These are phyloP conservation scores for Nesidiocoris tenuis DNA, from an alignment of 2,888 invertebrate species.

Conservation along the genomic window DNA sequence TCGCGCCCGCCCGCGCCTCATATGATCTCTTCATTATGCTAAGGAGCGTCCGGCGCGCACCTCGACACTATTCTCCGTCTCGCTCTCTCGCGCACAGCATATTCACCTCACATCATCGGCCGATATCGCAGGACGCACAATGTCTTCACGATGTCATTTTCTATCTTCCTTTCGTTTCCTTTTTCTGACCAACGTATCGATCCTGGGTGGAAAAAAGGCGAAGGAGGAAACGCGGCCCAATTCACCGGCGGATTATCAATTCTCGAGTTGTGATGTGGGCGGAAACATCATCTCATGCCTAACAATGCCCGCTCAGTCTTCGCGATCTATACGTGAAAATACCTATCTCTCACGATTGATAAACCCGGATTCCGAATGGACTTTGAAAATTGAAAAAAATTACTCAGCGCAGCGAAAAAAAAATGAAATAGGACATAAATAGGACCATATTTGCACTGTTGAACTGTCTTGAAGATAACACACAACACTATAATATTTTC, in stretches of 20 bases:
- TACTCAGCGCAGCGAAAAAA: too few species aligned
- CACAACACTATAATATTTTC: too few species aligned
- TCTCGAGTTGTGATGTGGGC: constrained; percentile 12
- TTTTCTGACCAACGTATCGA: not conserved
- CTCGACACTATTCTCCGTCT: too few species aligned
- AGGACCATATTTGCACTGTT: too few species aligned
- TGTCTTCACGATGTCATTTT: not conserved
- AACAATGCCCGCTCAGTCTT: constrained; percentile 14
- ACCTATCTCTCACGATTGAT: too few species aligned
- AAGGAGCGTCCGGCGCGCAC: too few species aligned
- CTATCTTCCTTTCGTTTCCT: not conserved
- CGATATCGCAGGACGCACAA: not conserved
- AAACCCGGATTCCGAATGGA: too few species aligned
- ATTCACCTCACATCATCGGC: not conserved
- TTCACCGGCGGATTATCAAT: constrained; percentile 31
- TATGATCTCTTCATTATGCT: not conserved
- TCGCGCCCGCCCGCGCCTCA: not conserved
- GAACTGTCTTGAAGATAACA: too few species aligned
- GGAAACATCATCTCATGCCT: constrained; percentile 16
- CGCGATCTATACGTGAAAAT: too few species aligned
- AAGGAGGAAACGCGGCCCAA: constrained; percentile 26
- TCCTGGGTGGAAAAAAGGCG: constrained; percentile 1
- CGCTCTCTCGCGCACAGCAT: not conserved
- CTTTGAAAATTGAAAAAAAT: too few species aligned
- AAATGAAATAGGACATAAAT: too few species aligned